A percentile compares a stretch with the other conserved stretches of the same genome.
Evolutionary conservation across 2,888 invertebrate species (phyloP).

Genomic region (Parelbella ahira): DNA sequence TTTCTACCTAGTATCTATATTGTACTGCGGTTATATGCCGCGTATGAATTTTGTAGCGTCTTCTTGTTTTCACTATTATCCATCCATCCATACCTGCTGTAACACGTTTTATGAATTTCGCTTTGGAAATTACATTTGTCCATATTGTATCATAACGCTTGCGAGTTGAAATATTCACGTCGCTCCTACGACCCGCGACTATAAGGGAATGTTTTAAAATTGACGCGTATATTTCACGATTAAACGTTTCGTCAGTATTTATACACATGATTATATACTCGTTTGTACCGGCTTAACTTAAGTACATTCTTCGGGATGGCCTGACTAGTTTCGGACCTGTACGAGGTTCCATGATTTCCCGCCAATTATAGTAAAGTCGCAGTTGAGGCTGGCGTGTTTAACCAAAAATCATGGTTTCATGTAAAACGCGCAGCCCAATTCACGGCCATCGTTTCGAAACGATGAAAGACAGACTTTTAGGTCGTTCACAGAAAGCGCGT

Average conservation of each 20-base stretch:
- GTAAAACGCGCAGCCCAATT: conserved; percentile 21
- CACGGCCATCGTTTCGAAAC: conserved; percentile 14
- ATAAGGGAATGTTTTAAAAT: conserved; percentile 22
- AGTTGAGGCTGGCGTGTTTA: too few species aligned
- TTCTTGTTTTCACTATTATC: conserved; percentile 2
- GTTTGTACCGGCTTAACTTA: too few species aligned
- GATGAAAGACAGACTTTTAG: conserved; percentile 21
- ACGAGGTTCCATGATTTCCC: too few species aligned
- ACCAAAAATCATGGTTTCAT: conserved; percentile 19
- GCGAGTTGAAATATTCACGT: conserved; percentile 19
- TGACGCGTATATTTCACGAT: conserved; percentile 22
- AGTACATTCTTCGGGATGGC: too few species aligned
- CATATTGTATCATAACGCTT: conserved; percentile 6
- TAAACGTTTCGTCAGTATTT: conserved; percentile 4
- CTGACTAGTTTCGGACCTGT: too few species aligned
- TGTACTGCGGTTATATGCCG: not conserved
- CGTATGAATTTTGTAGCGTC: not conserved
- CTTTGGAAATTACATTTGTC: conserved; percentile 17
- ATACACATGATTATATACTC: too few species aligned
- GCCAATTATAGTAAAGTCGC: too few species aligned
- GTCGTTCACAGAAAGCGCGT: conserved; percentile 8
- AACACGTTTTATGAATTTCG: conserved; percentile 15
- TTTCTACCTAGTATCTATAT: too few species aligned
- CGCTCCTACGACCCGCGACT: conserved; percentile 11
- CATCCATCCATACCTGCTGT: conserved; percentile 1